These are phyloP conservation scores for Seriola rivoliana DNA, from an alignment of 2,113 vertebrate genomes.

Conservation along the genomic window DNA sequence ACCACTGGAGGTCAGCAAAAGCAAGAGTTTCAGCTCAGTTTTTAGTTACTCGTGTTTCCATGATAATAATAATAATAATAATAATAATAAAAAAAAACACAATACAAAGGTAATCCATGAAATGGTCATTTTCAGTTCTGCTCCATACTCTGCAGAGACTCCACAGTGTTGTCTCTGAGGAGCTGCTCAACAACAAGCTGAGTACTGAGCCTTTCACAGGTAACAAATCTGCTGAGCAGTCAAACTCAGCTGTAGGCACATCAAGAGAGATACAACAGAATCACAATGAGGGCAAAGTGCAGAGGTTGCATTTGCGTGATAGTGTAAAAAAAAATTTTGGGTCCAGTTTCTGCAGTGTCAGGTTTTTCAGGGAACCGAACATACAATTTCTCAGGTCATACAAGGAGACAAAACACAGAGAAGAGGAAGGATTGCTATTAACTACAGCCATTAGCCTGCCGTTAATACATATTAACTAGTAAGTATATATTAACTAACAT, in stretches of 20 bases:
- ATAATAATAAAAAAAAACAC: background rate
- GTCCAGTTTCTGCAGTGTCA: conserved; percentile 28
- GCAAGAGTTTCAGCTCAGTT: background rate
- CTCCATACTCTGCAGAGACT: background rate
- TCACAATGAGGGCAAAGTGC: background rate
- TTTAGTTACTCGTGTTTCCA: too few species aligned
- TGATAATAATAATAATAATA: background rate
- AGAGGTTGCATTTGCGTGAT: conserved; percentile 2
- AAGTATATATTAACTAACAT: background rate
- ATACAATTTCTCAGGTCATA: background rate
- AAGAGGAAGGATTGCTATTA: background rate
- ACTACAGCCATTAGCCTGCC: background rate
- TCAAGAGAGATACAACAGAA: conserved; percentile 10
- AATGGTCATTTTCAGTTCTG: background rate
- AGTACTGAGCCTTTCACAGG: background rate
- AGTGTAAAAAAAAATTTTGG: too few species aligned
- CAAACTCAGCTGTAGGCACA: background rate
- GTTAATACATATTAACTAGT: background rate
- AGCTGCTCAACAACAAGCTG: conserved; percentile 4
- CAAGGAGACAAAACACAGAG: background rate
- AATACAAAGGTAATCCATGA: background rate
- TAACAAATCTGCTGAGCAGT: conserved; percentile 18
- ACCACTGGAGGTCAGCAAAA: conserved; percentile 20
- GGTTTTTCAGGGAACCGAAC: conserved; percentile 10
- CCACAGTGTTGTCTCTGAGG: background rate